Evolutionary conservation across 2,888 invertebrate species (phyloP).

Genomic region (Panzeria rudis): DNA sequence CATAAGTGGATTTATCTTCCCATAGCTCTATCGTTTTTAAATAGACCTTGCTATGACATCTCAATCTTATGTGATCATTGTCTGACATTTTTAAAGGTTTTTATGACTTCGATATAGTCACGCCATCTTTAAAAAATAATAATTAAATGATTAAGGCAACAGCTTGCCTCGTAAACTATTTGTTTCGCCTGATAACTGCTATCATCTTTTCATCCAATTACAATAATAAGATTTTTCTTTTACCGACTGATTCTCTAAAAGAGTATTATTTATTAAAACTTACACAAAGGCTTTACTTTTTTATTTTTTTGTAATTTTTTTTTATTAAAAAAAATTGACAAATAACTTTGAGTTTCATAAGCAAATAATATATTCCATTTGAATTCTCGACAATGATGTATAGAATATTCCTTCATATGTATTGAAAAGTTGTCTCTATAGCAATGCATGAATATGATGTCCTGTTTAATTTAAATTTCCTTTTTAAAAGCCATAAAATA

Average conservation of each 20-base stretch:
- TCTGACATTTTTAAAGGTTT: no score
- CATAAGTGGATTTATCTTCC: no score
- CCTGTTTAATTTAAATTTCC: slow-evolving; percentile 75
- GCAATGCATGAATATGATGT: slow-evolving; percentile 66
- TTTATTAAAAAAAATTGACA: not conserved
- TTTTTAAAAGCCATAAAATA: slow-evolving; percentile 73
- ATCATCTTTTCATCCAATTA: no score
- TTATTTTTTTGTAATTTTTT: not conserved
- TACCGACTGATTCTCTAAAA: not conserved
- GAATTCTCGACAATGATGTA: not conserved
- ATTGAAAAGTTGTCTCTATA: slow-evolving; percentile 14
- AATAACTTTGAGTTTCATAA: slow-evolving; percentile 24
- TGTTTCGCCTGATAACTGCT: no score
- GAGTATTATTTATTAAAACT: not conserved
- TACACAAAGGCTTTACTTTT: not conserved
- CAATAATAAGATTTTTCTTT: slow-evolving; percentile 9
- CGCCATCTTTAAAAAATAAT: no score
- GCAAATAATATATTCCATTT: slow-evolving; percentile 11
- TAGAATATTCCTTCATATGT: not conserved
- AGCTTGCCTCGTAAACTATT: not conserved
- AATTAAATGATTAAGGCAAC: no score
- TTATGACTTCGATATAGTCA: no score
- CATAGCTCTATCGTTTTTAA: no score
- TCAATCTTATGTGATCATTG: no score
- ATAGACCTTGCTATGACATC: no score